A percentile compares a stretch with the other conserved stretches of the same genome.
These are phyloP conservation scores for Lottia gigantea DNA, from an alignment of 2,888 invertebrate genomes.

Conservation along the genomic window DNA sequence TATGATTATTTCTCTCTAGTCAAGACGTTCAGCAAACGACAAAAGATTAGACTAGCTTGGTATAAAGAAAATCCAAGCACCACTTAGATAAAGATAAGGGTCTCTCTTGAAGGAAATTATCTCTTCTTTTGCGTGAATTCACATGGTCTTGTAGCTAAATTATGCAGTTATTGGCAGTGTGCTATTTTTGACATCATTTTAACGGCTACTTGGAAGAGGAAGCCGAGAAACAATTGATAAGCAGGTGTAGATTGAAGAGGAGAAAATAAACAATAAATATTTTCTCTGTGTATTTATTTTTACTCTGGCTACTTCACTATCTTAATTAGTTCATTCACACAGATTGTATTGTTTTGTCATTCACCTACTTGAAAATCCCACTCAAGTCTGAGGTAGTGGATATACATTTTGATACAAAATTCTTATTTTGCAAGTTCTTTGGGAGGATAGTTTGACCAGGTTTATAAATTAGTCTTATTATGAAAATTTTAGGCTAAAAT, in stretches of 20 bases:
- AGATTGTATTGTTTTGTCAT: too few species aligned
- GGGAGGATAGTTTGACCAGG: too few species aligned
- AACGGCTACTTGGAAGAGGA: not conserved
- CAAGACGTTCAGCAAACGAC: constrained; percentile 1
- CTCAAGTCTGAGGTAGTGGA: too few species aligned
- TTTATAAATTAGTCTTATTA: too few species aligned
- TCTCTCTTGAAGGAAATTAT: constrained; percentile 7
- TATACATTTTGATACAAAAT: too few species aligned
- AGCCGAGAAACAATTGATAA: constrained; percentile 4
- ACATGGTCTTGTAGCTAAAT: constrained; percentile 6
- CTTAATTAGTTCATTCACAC: too few species aligned
- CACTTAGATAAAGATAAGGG: constrained; percentile 11
- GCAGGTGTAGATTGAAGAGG: constrained; percentile 1
- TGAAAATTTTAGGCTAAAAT: too few species aligned
- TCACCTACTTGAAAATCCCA: too few species aligned
- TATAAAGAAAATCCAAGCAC: constrained; percentile 8
- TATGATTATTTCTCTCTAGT: constrained; percentile 4
- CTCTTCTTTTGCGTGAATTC: constrained; percentile 7
- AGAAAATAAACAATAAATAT: constrained; percentile 1
- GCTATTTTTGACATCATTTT: not conserved
- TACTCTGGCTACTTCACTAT: too few species aligned
- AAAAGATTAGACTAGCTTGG: constrained; percentile 4
- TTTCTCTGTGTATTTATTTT: too few species aligned
- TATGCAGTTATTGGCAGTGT: constrained; percentile 4
- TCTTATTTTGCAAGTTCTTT: too few species aligned